A percentile compares a stretch with the other conserved stretches of the same genome.
These are phyloP conservation scores for Plusia festucae DNA, from an alignment of 2,888 invertebrate genomes.

Conservation along the genomic window DNA sequence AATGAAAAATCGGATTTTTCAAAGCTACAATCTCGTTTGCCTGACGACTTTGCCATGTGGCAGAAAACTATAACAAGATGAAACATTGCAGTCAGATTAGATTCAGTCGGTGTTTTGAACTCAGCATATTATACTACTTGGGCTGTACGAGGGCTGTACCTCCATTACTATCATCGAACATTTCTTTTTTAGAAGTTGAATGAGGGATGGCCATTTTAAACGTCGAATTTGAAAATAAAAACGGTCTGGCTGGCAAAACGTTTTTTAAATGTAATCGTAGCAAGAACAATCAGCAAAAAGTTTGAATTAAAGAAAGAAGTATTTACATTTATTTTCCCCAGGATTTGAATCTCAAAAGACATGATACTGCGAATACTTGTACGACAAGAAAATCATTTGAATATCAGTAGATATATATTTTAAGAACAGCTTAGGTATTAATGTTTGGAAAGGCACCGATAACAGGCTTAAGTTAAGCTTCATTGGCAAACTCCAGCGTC, in stretches of 20 bases:
- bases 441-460: background rate
- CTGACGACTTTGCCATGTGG: slow-evolving; percentile 4
- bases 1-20: slow-evolving; percentile 2
- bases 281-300: too few species aligned
- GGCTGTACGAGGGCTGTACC: background rate
- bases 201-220: too few species aligned
- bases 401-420: background rate
- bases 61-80: background rate
- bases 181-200: background rate
- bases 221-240: too few species aligned
- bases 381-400: background rate
- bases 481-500: background rate
- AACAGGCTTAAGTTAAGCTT: background rate
- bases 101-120: background rate
- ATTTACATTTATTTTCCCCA: too few species aligned
- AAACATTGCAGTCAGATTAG: background rate
- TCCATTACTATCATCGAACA: background rate
- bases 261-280: too few species aligned
- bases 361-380: too few species aligned
- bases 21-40: slow-evolving; percentile 1
- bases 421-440: background rate
- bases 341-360: too few species aligned
- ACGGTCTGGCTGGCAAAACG: too few species aligned
- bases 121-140: too few species aligned
- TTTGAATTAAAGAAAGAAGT: too few species aligned